Evolutionary conservation across 2,113 vertebrate genomes (phyloP).

Genomic region (Fulica atra): DNA sequence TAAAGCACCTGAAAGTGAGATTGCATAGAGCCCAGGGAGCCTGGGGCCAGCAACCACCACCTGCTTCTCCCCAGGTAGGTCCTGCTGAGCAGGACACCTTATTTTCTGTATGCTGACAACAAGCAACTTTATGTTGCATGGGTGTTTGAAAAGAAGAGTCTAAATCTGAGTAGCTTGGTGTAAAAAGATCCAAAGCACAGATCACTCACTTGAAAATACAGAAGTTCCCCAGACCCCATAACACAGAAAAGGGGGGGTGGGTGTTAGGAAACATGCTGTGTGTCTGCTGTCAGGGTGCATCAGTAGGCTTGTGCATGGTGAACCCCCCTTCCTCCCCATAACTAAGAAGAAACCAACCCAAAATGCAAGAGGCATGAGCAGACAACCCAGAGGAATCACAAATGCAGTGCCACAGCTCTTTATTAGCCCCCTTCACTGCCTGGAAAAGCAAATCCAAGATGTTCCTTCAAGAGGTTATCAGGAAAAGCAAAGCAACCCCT

Average conservation of each 20-base stretch:
- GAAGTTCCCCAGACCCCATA: not conserved
- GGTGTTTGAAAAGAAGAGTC: not conserved
- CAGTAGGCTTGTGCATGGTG: not conserved
- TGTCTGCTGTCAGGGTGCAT: not conserved
- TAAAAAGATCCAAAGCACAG: not conserved
- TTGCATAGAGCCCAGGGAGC: not conserved
- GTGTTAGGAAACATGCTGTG: not conserved
- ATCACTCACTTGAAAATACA: not conserved
- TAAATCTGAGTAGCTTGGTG: not conserved
- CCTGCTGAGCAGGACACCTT: not conserved
- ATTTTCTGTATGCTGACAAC: not conserved
- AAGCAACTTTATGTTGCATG: not conserved
- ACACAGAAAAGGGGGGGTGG: not conserved
- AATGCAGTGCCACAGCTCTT: not conserved
- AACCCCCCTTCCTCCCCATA: rapidly evolving
- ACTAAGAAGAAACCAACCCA: not conserved
- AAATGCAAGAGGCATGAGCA: not conserved
- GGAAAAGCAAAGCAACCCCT: not conserved
- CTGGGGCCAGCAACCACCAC: not conserved
- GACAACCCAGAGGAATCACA: not conserved
- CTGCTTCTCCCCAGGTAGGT: not conserved
- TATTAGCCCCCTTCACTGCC: not conserved
- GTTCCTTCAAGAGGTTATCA: not conserved
- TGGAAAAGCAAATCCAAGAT: not conserved
- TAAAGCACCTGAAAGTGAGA: not conserved